Base-by-base conservation (phyloP, 2,888 invertebrate genomes). In the Spodoptera picta region DNA sequence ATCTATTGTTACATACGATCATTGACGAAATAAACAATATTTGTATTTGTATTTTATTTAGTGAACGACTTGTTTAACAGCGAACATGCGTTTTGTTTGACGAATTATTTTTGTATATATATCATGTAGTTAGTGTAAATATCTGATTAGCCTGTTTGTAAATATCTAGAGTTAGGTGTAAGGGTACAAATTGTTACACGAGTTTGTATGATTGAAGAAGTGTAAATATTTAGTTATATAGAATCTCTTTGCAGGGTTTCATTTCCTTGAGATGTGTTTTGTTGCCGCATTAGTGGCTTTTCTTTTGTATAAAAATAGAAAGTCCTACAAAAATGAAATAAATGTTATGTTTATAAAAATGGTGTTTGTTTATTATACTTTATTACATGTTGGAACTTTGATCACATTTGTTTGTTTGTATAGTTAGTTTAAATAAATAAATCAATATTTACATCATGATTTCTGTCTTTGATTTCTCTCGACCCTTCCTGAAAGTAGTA, bases 1-100 rank as follows among this genome's bases (percentile, higher is more conserved):
- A n/a, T n/a, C n/a, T n/a, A n/a, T n/a, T n/a, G n/a, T n/a, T n/a
- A n/a, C n/a, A n/a, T n/a, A n/a, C n/a, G n/a, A n/a, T n/a, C n/a
- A n/a, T n/a, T n/a, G n/a, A n/a, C n/a, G n/a, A n/a, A n/a, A n/a
- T n/a, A n/a, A n/a, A n/a, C n/a, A n/a, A n/a, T n/a, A n/a, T n/a
- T n/a, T n/a, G n/a, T n/a, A n/a, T n/a, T n/a, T n/a, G n/a, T n/a
- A n/a, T n/a, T n/a, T n/a, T n/a, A n/a, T n/a, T n/a, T n/a, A n/a
- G n/a, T 86, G 87, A 63, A 67, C 42, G 60, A 77, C 69, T 75
- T 80, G 72, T 77, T 69, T 70, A 73, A 73, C 77, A 75, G 74
- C 72, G 79, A 79, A 71, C 70, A 63, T 73, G 71, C 70, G 69
- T 77, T 79, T 77, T 75, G 65, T 73, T 78, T 66, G 79, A 81